Percentiles rank a stretch among this genome's conserved stretches.
These are phyloP conservation scores for Bombyx huttoni DNA, from an alignment of 2,888 invertebrate species.

Conservation along the genomic window DNA sequence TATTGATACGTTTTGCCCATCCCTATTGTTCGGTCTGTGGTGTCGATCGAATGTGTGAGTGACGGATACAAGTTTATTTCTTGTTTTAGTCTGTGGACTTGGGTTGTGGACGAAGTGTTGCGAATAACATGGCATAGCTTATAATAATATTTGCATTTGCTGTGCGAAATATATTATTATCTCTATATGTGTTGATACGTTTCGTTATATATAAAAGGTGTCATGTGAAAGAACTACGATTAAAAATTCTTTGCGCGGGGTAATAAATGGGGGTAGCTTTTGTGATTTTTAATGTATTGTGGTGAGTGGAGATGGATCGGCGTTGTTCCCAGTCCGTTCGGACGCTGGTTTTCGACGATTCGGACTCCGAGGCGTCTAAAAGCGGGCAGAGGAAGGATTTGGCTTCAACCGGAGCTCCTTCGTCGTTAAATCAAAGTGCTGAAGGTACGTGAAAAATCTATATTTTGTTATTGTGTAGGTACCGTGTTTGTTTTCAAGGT, in stretches of 20 bases:
- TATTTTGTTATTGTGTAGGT: constrained; percentile 22
- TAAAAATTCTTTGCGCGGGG: constrained; percentile 24
- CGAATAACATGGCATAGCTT: constrained; percentile 46
- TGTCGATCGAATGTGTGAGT: constrained; percentile 11
- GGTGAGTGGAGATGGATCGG: constrained; percentile 66
- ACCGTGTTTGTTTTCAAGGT: constrained; percentile 49
- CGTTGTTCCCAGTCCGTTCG: constrained; percentile 80
- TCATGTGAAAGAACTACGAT: constrained; percentile 25
- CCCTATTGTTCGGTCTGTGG: too few relatives aligned
- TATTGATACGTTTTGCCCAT: too few relatives aligned
- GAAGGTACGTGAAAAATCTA: constrained; percentile 46
- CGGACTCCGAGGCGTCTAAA: constrained; percentile 70
- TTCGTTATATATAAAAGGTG: constrained; percentile 10
- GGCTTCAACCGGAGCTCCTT: constrained; percentile 38
- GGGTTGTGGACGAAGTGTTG: constrained; percentile 34
- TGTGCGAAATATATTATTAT: constrained; percentile 8
- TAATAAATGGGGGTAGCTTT: constrained; percentile 55
- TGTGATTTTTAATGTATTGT: constrained; percentile 51
- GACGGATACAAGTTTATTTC: constrained; percentile 34
- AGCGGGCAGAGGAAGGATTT: constrained; percentile 52
- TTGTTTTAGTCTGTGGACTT: constrained; percentile 37
- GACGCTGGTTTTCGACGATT: constrained; percentile 83
- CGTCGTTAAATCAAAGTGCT: constrained; percentile 55
- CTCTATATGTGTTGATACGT: constrained; percentile 5
- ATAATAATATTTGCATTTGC: constrained; percentile 26